Conservation (phyloP, 2,113 vertebrate genomes). For the Centrocercus urophasianus region DNA sequence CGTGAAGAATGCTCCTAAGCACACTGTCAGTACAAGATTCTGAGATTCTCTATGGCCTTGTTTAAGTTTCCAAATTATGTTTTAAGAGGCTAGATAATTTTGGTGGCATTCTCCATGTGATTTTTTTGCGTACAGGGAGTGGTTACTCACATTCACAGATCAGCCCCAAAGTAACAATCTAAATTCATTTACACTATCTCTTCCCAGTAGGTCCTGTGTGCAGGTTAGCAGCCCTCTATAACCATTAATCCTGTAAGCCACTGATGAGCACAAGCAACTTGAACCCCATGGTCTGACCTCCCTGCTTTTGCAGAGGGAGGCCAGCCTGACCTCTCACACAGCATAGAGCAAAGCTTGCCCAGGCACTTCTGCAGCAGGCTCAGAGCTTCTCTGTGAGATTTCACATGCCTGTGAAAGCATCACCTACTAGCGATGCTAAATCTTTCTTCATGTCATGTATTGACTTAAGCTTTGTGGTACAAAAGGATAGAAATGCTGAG, state of each 20-base stretch:
- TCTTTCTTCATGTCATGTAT: background rate
- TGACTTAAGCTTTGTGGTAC: background rate
- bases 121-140: background rate
- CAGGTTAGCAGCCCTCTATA: background rate
- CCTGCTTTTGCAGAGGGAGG: accelerated
- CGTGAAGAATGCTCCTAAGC: background rate
- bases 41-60: background rate
- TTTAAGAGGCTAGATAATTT: background rate
- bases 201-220: background rate
- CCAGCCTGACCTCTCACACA: background rate
- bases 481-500: background rate
- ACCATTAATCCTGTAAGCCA: background rate
- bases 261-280: background rate
- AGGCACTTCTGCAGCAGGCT: background rate
- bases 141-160: background rate
- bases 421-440: background rate
- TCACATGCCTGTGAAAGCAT: background rate
- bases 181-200: background rate
- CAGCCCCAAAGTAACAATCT: background rate
- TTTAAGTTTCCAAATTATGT: background rate
- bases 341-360: background rate
- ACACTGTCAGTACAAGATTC: background rate
- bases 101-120: background rate
- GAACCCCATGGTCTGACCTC: background rate
- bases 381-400: background rate